phyloP scores from a whole-genome alignment of 2,888 invertebrate species.

The Cheilosia scutellata region DNA sequence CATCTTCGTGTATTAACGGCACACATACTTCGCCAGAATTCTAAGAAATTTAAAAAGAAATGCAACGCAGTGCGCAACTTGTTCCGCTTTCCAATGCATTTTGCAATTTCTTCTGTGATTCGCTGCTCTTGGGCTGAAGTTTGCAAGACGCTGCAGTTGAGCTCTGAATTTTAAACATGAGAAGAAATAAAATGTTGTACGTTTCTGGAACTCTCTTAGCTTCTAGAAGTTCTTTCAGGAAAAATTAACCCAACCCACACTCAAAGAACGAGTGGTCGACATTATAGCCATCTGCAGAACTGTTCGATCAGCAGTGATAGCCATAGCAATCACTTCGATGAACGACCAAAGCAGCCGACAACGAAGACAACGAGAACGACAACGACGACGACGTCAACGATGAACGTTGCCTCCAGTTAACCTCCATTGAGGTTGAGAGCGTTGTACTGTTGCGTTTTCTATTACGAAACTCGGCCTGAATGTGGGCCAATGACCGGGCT shows the following conservation, averaged over 20 bases:
- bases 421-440: constrained; percentile 78
- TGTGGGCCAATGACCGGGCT: constrained; percentile 79
- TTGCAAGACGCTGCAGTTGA: constrained; percentile 12
- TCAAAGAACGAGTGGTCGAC: constrained; percentile 21
- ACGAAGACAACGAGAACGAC: constrained; percentile 34
- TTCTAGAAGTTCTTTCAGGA: not conserved
- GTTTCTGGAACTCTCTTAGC: constrained; percentile 41
- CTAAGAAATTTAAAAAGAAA: constrained; percentile 73
- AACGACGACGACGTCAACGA: constrained; percentile 34
- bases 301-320: constrained; percentile 50
- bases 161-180: constrained; percentile 5
- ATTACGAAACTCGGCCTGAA: constrained; percentile 79
- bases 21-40: constrained; percentile 47
- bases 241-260: constrained; percentile 45
- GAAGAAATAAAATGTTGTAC: not conserved
- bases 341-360: constrained; percentile 57
- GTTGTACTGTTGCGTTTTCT: constrained; percentile 79
- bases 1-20: constrained; percentile 1
- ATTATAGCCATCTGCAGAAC: constrained; percentile 50
- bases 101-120: constrained; percentile 68
- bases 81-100: constrained; percentile 75
- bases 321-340: constrained; percentile 43
- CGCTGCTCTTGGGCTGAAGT: constrained; percentile 11
- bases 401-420: constrained; percentile 74
- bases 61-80: constrained; percentile 72